Evolutionary conservation across 2,113 vertebrate species (phyloP).

Genomic region (Boulengeromyrus knoepffleri): DNA sequence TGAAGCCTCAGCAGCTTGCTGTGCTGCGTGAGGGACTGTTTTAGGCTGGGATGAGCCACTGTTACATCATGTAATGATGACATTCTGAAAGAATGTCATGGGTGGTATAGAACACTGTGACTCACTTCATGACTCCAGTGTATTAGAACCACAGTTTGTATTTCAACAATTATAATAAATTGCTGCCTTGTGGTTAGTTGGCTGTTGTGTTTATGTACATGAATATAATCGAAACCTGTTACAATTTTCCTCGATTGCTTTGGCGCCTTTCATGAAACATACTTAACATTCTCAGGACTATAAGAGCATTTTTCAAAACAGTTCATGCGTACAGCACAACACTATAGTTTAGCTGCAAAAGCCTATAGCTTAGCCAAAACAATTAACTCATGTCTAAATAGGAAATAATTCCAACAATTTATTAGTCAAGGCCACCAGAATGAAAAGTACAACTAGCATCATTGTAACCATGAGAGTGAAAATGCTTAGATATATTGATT

Average conservation of each 20-base stretch:
- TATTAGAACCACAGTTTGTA: background rate
- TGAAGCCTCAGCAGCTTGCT: background rate
- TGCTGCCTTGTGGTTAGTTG: background rate
- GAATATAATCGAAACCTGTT: background rate
- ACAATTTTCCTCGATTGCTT: background rate
- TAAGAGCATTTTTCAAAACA: background rate
- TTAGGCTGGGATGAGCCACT: background rate
- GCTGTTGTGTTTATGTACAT: background rate
- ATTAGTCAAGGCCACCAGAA: no score
- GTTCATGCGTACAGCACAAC: background rate
- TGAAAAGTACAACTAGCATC: no score
- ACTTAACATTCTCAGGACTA: background rate
- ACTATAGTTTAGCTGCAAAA: background rate
- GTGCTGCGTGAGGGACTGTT: background rate
- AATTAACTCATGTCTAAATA: background rate
- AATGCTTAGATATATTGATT: no score
- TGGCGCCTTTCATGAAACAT: background rate
- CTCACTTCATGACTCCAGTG: background rate
- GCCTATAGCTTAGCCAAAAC: no score
- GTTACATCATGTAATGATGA: slow-evolving; percentile 3
- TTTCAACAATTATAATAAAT: background rate
- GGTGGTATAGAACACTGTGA: background rate
- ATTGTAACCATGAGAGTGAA: no score
- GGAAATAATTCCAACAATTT: background rate
- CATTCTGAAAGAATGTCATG: slow-evolving; percentile 7